These are phyloP conservation scores for Chaetodon trifascialis DNA, from an alignment of 2,113 vertebrate genomes.

Conservation along the genomic window DNA sequence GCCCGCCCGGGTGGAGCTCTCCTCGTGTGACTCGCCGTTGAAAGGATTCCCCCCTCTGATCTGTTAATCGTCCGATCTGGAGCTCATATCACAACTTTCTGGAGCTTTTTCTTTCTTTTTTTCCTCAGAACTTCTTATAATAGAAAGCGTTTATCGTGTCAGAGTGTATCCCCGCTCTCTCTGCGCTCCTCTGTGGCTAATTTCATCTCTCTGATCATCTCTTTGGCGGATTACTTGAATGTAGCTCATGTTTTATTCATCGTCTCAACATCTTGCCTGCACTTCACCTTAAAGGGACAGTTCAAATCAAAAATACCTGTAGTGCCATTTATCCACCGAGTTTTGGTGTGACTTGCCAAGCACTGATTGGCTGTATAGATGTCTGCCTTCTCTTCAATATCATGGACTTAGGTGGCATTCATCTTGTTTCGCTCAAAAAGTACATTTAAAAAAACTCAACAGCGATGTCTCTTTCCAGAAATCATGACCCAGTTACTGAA, in stretches of 20 bases:
- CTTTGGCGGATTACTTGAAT: background rate
- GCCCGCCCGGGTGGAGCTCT: background rate
- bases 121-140: background rate
- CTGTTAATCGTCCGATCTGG: background rate
- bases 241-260: conserved; percentile 4
- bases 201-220: conserved; percentile 7
- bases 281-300: background rate
- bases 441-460: too few relatives aligned
- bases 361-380: too few relatives aligned
- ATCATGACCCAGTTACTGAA: too few relatives aligned
- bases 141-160: background rate
- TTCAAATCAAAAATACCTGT: too few relatives aligned
- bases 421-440: too few relatives aligned
- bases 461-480: too few relatives aligned
- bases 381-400: too few relatives aligned
- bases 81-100: background rate
- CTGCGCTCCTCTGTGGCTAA: background rate
- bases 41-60: background rate
- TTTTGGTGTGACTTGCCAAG: too few relatives aligned
- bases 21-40: background rate
- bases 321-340: too few relatives aligned
- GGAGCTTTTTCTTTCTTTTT: background rate
- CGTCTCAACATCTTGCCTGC: background rate
- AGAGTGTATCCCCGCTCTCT: background rate
- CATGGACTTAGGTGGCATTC: too few relatives aligned